A percentile compares a stretch with the other conserved stretches of the same genome.
Conservation (phyloP, 1,140 invertebrate species). For the Spodoptera litura region DNA sequence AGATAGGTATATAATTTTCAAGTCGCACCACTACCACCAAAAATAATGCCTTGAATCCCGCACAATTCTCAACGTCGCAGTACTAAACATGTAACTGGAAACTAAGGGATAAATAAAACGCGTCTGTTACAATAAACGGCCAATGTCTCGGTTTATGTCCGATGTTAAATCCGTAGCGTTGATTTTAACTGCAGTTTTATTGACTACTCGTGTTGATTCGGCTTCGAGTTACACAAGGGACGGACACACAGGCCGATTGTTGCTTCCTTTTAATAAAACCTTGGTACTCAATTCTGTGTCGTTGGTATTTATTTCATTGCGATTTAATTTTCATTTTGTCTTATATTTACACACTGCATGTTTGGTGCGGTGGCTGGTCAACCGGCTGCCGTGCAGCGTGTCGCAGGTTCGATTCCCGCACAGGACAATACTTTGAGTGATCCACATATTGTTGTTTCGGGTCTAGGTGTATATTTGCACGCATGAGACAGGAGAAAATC, state of each 20-base stretch:
- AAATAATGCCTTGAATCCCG: background rate
- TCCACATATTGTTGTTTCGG: too few species aligned
- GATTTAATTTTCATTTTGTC: too few species aligned
- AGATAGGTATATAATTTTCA: too few species aligned
- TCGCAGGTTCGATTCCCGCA: too few species aligned
- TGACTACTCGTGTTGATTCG: constrained; percentile 60
- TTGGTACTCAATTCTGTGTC: background rate
- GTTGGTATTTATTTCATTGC: too few species aligned
- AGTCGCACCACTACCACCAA: background rate
- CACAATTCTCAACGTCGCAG: background rate
- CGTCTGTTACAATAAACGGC: constrained; percentile 31
- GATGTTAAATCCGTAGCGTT: constrained; percentile 42
- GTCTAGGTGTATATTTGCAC: too few species aligned
- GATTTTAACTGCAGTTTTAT: constrained; percentile 62
- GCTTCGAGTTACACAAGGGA: constrained; percentile 49
- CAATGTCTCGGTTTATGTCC: constrained; percentile 44
- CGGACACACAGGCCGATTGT: constrained; percentile 26
- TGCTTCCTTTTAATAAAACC: constrained; percentile 2
- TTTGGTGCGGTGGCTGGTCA: too few species aligned
- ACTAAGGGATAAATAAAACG: constrained; percentile 32
- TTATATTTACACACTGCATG: too few species aligned
- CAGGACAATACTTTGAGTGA: too few species aligned
- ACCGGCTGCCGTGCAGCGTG: too few species aligned
- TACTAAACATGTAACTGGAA: constrained; percentile 19
- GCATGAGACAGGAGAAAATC: too few species aligned